Percentiles rank a stretch among this genome's conserved stretches.
Conservation (phyloP, 2,797 vertebrate genomes). For the Parauchenoglanis punctatus region DNA sequence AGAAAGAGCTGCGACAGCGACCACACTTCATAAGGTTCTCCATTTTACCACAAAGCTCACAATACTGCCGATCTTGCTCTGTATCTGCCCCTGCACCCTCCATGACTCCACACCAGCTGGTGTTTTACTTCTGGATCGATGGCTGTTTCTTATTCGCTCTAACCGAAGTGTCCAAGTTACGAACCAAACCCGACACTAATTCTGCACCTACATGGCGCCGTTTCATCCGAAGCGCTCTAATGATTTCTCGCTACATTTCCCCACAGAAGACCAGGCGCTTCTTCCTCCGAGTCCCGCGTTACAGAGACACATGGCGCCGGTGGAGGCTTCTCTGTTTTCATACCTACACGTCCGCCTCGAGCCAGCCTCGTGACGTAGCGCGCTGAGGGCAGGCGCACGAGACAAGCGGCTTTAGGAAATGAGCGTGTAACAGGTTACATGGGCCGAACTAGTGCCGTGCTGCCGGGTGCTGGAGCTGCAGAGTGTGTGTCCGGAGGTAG, state of each 20-base stretch:
- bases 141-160: neutral
- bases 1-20: conserved; percentile 91
- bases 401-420: neutral
- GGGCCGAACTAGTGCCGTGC: neutral
- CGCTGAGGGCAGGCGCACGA: neutral
- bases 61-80: conserved; percentile 85
- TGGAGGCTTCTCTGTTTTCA: conserved; percentile 14
- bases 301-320: conserved; percentile 25
- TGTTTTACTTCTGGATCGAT: neutral
- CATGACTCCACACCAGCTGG: conserved; percentile 39
- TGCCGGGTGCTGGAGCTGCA: neutral
- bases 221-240: neutral
- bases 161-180: neutral
- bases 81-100: conserved; percentile 24
- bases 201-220: neutral
- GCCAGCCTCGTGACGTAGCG: neutral
- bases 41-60: conserved; percentile 96
- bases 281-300: neutral
- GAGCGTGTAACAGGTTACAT: neutral
- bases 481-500: too few relatives aligned
- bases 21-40: conserved; percentile 93
- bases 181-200: neutral
- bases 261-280: neutral
- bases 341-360: conserved; percentile 25
- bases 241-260: too few relatives aligned